Percentiles rank a stretch among this genome's conserved stretches.
Conservation (phyloP, 2,888 invertebrate species). For the Caradrina clavipalpis region DNA sequence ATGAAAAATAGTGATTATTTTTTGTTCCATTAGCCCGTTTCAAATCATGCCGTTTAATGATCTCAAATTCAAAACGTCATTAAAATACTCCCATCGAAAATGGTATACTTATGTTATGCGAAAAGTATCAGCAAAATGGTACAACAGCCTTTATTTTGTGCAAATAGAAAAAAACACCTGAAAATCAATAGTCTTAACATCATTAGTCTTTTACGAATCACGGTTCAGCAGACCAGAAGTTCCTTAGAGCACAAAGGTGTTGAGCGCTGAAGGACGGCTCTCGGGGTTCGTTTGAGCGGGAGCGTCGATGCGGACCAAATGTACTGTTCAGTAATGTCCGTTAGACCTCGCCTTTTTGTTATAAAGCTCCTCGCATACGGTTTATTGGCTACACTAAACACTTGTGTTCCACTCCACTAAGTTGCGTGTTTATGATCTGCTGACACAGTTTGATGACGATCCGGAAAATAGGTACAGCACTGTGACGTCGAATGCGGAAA, state of each 20-base stretch:
- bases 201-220: slow-evolving; percentile 80
- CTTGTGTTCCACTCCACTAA: slow-evolving; percentile 53
- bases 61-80: neutral
- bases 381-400: slow-evolving; percentile 62
- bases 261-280: slow-evolving; percentile 60
- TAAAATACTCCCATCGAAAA: neutral
- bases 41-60: neutral
- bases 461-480: slow-evolving; percentile 46
- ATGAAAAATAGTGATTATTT: neutral
- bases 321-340: slow-evolving; percentile 59
- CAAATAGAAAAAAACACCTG: slow-evolving; percentile 52
- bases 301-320: slow-evolving; percentile 66
- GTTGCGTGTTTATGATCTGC: slow-evolving; percentile 55
- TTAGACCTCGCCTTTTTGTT: slow-evolving; percentile 59
- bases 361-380: slow-evolving; percentile 47
- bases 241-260: slow-evolving; percentile 78
- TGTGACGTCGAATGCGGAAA: slow-evolving; percentile 44
- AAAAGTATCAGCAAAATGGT: slow-evolving; percentile 29
- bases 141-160: slow-evolving; percentile 33
- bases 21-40: neutral
- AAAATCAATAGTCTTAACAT: slow-evolving; percentile 70
- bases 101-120: neutral
- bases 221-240: slow-evolving; percentile 76
- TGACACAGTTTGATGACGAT: slow-evolving; percentile 53
- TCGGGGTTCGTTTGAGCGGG: slow-evolving; percentile 63